A percentile compares a stretch with the other conserved stretches of the same genome.
Conservation (phyloP, 2,888 invertebrate genomes). For the Spilosoma lubricipeda region DNA sequence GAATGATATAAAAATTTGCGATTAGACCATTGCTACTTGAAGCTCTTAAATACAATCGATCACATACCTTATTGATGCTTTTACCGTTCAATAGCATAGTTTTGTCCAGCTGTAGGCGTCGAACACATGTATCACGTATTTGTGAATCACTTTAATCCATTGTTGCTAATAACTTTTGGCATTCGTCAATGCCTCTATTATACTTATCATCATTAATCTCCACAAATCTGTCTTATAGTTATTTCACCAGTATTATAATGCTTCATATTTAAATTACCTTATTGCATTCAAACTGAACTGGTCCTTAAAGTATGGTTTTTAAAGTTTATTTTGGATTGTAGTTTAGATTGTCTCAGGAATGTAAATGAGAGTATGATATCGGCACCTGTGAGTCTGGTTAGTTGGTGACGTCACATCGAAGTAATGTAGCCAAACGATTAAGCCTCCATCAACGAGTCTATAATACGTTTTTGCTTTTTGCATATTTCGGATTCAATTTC, state of each 20-base stretch:
- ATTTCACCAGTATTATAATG: conserved; percentile 23
- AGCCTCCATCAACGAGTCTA: conserved; percentile 55
- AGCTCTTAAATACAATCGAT: conserved; percentile 57
- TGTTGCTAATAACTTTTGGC: conserved; percentile 44
- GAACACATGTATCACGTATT: conserved; percentile 36
- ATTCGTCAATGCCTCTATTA: conserved; percentile 36
- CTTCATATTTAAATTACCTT: conserved; percentile 29
- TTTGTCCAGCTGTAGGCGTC: conserved; percentile 62
- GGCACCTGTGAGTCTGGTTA: conserved; percentile 82
- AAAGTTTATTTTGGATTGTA: conserved; percentile 50
- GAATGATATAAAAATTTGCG: conserved; percentile 6
- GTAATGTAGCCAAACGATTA: conserved; percentile 62
- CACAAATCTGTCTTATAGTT: conserved; percentile 41
- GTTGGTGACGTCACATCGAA: conserved; percentile 70
- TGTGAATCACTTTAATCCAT: conserved; percentile 46
- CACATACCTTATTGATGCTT: conserved; percentile 58
- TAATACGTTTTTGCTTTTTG: conserved; percentile 57
- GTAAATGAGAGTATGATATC: conserved; percentile 69
- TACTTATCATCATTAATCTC: conserved; percentile 41
- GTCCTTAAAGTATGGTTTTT: conserved; percentile 31
- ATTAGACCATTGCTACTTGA: conserved; percentile 40
- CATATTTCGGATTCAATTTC: conserved; percentile 59
- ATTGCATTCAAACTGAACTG: conserved; percentile 10
- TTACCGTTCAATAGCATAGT: conserved; percentile 75
- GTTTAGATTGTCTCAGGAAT: conserved; percentile 61